phyloP scores from a whole-genome alignment of 2,113 vertebrate genomes.

The Ranitomeya imitator region DNA sequence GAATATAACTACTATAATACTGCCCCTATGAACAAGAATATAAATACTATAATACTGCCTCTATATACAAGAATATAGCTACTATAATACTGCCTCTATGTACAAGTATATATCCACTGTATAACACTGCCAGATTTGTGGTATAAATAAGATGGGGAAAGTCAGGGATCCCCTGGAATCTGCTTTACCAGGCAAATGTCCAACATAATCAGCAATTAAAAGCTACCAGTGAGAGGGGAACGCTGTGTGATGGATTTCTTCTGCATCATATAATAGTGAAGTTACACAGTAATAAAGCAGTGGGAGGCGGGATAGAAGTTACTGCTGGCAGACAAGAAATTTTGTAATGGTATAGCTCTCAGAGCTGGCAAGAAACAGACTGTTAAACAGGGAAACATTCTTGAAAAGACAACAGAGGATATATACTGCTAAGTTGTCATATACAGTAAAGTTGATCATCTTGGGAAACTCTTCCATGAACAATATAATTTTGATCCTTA shows the following conservation, averaged over 20 bases:
- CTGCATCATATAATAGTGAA: slow-evolving; percentile 16
- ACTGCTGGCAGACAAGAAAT: not conserved
- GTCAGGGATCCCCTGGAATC: not conserved
- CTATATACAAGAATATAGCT: not conserved
- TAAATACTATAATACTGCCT: not conserved
- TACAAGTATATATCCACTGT: not conserved
- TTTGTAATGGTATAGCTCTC: slow-evolving; percentile 29
- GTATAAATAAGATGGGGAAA: not conserved
- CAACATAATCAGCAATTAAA: slow-evolving; percentile 26
- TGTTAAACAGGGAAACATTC: slow-evolving; percentile 37
- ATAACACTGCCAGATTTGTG: not conserved
- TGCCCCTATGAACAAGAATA: not conserved
- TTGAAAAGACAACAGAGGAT: slow-evolving; percentile 50
- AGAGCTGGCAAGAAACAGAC: slow-evolving; percentile 31
- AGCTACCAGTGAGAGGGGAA: not conserved
- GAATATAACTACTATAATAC: not conserved
- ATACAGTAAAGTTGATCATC: slow-evolving; percentile 44
- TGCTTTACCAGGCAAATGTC: not conserved
- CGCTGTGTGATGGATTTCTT: not conserved
- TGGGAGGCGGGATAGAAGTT: slow-evolving; percentile 1
- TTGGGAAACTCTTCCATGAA: slow-evolving; percentile 55
- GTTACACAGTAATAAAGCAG: slow-evolving; percentile 50
- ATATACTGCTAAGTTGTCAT: slow-evolving; percentile 27
- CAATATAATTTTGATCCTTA: slow-evolving; percentile 47
- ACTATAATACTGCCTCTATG: not conserved